Base-by-base conservation (phyloP, 92 coral and sea anemone genomes). In the Porites rus region DNA sequence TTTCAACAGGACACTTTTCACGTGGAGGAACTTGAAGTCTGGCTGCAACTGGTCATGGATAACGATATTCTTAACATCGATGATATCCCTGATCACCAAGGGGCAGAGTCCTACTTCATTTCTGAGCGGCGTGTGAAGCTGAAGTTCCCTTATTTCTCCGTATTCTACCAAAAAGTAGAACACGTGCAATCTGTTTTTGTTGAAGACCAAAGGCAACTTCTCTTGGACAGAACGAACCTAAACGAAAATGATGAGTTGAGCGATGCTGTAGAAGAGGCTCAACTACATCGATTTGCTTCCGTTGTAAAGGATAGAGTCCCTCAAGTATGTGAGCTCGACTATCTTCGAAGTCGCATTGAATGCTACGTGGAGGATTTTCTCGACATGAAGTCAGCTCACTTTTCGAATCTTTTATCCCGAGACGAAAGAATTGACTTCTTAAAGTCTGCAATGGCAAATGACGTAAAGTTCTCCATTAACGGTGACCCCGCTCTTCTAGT, bases 291-390 rank as follows among this genome's bases (percentile, higher is more conserved):
- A 51, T 94, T 94, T 19, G 77, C 94, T 3, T 74, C 63, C 69
- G 81, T 93, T 53, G 86, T 97, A 6, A 83, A 84, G 50, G 91
- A 95, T 71, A 78, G 71, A 76, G 83, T 91, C 51, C 94, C 95
- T 17, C 97, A 92, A 64, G 89, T 97, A 2, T 20, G 86, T 10
- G 90, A 86, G 62, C 60, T 83, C 58, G 84, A 88, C 3, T 64
- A 84, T 80, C 89, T 92, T 59, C 79, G 75, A 20, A 28, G 56
- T 25, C 79, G 75, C 51, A 79, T 85, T 28, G 86, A 64, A 22
- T 68, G 79, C 14, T 97, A 97, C 78, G 75, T 97, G 25, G 94
- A 93, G 22, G 99, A 97, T 93, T 72, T 90, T 68, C 93, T 97
- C 50, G 99, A 95, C 60, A 66, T 93, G 63, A 82, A 74, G 80